These are phyloP conservation scores for Otis tarda DNA, from an alignment of 2,113 vertebrate species.

Conservation along the genomic window DNA sequence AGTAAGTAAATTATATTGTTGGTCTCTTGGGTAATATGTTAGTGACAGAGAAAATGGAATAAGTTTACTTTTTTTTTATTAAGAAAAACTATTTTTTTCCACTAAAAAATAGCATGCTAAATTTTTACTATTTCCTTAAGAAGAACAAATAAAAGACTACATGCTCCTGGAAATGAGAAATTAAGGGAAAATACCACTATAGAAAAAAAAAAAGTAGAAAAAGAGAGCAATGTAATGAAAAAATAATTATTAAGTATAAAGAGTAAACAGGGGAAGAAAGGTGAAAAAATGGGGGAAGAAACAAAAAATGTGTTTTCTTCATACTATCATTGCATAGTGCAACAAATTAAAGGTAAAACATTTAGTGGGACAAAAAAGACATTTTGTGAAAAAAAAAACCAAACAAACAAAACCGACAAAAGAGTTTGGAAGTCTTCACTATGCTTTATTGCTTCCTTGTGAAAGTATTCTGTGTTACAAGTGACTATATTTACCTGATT, in stretches of 20 bases:
- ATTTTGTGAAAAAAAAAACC: neutral
- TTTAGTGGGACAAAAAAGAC: neutral
- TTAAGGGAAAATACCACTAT: neutral
- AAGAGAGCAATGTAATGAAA: neutral
- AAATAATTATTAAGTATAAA: neutral
- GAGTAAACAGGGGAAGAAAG: rapidly evolving
- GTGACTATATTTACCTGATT: neutral
- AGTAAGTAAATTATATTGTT: neutral
- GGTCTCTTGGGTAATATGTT: neutral
- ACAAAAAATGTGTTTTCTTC: neutral
- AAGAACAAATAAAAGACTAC: neutral
- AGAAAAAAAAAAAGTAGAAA: neutral
- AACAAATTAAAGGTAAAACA: neutral
- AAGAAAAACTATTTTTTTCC: neutral
- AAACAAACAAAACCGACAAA: neutral
- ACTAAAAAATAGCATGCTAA: neutral
- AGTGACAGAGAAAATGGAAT: neutral
- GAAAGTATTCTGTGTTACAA: neutral
- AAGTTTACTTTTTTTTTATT: neutral
- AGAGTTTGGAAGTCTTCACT: neutral
- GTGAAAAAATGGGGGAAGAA: neutral
- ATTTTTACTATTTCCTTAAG: neutral
- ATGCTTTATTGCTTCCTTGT: neutral
- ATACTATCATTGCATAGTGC: neutral
- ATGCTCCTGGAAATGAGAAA: neutral